phyloP scores from a whole-genome alignment of 2,797 vertebrate species.

The Schizopygopsis pylzovi region DNA sequence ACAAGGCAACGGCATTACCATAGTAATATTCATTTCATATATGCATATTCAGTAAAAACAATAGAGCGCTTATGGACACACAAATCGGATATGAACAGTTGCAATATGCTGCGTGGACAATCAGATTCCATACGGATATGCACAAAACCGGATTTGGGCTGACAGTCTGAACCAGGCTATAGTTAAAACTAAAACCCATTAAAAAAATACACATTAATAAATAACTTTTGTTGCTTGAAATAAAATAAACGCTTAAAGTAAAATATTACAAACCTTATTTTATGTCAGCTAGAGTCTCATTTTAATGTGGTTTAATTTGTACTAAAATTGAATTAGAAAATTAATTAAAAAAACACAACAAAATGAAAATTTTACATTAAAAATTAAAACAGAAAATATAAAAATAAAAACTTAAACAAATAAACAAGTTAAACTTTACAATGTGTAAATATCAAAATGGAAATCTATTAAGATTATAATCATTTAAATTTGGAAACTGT shows the following conservation, averaged over 20 bases:
- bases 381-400: background rate
- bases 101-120: too few relatives aligned
- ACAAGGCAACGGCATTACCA: too few relatives aligned
- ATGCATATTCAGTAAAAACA: too few relatives aligned
- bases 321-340: background rate
- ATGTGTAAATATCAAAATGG: background rate
- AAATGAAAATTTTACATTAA: background rate
- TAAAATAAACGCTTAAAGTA: background rate
- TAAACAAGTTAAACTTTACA: background rate
- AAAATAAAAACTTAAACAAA: background rate
- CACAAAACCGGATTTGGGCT: too few relatives aligned
- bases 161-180: background rate
- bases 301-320: background rate
- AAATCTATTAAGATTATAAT: background rate
- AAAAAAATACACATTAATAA: background rate
- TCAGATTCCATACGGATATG: too few relatives aligned
- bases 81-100: too few relatives aligned
- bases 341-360: background rate
- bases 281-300: background rate
- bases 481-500: background rate
- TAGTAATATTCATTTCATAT: too few relatives aligned
- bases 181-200: background rate
- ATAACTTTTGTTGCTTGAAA: background rate
- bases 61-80: too few relatives aligned
- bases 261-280: background rate